Evolutionary conservation across 1,140 invertebrate species (phyloP).

Genomic region (Sycophila sp.): DNA sequence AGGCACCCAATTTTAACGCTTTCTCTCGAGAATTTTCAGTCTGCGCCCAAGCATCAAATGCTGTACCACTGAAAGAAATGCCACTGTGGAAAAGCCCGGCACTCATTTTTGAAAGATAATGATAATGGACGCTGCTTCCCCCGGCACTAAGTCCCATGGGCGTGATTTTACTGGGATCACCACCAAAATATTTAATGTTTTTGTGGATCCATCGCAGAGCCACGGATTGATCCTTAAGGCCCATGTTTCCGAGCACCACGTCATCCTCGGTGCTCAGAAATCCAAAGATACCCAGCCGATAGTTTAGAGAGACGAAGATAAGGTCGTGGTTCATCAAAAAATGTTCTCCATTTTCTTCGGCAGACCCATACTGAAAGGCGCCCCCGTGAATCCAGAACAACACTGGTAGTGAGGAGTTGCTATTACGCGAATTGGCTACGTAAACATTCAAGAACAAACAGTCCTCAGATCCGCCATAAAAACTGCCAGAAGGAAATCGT

Average conservation of each 20-base stretch:
- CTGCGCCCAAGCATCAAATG: conserved; percentile 74
- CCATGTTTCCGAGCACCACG: conserved; percentile 68
- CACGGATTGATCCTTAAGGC: conserved; percentile 68
- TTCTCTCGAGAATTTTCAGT: conserved; percentile 71
- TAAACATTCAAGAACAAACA: conserved; percentile 21
- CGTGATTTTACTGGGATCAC: conserved; percentile 64
- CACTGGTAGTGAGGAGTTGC: background rate
- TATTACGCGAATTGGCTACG: background rate
- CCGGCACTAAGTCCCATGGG: conserved; percentile 51
- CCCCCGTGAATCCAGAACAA: conserved; percentile 11
- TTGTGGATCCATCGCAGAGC: conserved; percentile 65
- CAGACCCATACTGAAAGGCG: background rate
- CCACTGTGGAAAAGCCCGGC: conserved; percentile 67
- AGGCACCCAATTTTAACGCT: conserved; percentile 69
- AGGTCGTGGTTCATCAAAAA: conserved; percentile 42
- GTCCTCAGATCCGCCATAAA: background rate
- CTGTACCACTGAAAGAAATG: conserved; percentile 78
- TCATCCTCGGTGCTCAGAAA: conserved; percentile 41
- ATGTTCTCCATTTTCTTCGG: background rate
- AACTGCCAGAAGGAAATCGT: background rate
- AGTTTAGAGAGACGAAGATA: conserved; percentile 73
- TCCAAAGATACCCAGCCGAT: conserved; percentile 68
- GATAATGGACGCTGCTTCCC: background rate
- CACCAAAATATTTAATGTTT: conserved; percentile 69
- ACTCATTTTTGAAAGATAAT: conserved; percentile 40